These are phyloP conservation scores for Clarias platycephalus DNA, from an alignment of 2,797 vertebrate genomes.

Conservation along the genomic window DNA sequence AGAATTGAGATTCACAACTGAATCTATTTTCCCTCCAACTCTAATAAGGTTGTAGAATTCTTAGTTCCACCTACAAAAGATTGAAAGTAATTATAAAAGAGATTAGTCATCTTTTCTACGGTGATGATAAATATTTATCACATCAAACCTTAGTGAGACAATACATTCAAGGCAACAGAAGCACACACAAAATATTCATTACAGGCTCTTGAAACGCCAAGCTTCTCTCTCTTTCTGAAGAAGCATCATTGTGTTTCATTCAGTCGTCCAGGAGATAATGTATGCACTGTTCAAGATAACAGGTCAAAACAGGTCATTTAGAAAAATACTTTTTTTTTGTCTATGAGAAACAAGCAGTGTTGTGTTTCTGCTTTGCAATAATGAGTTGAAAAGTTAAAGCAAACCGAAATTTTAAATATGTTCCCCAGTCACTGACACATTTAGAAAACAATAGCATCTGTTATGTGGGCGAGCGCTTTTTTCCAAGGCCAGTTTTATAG, in stretches of 20 bases:
- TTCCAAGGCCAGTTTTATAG: constrained; percentile 35
- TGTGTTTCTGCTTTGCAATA: not conserved
- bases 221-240: constrained; percentile 20
- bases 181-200: constrained; percentile 49
- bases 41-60: not conserved
- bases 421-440: constrained; percentile 30
- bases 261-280: not conserved
- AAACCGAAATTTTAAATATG: constrained; percentile 35
- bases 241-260: not conserved
- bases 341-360: not conserved
- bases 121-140: constrained; percentile 45
- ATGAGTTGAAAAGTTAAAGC: constrained; percentile 23
- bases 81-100: not conserved
- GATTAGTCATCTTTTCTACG: not conserved
- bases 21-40: too few species aligned
- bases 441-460: constrained; percentile 49
- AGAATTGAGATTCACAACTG: too few species aligned
- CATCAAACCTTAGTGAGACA: constrained; percentile 1
- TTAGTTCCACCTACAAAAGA: not conserved
- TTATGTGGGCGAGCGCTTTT: constrained; percentile 48
- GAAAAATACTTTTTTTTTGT: constrained; percentile 20
- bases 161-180: constrained; percentile 46
- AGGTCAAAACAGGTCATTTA: constrained; percentile 11
- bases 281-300: constrained; percentile 23
- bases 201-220: constrained; percentile 42